Evolutionary conservation across 2,888 invertebrate species (phyloP), one percentile per base, ranked within the genome.

Genomic region (Acanthosepion esculentum): DNA sequence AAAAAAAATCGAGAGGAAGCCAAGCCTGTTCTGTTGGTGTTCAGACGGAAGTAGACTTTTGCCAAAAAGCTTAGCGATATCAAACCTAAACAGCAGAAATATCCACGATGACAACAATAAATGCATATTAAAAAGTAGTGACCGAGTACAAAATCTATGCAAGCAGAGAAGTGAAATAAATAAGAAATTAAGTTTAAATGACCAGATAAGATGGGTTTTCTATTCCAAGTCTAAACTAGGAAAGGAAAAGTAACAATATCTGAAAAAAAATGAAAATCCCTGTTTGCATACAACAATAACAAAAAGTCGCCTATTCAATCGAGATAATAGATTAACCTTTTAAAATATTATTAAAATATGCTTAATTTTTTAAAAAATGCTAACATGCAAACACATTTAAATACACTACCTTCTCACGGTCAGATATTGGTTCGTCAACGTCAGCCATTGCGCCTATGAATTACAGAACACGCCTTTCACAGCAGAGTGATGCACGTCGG

Each of bases 391-490:
- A 78, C 92, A 48, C 53, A 48, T 15, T 48, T 48, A 93, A 94
- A 78, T 59, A 33, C 94, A 93, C 95, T 96, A 97, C 97, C 96
- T 96, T 96, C 95, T 97, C 97, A 95, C 96, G 96, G 94, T 97
- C 97, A 91, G 96, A 96, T 94, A 97, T 96, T 94, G 96, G 96
- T 91, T 97, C 96, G 55, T 96, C 96, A 95, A 95, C 95, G 91
- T 96, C 96, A 95, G 96, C 96, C 97, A 97, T 97, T 95, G 96
- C 96, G 96, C 93, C 92, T 53, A 92, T 29, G 48, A 53, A 26
- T 92, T 92, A 50, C 92, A 53, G 92, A 92, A 92, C 92, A 92
- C 92, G 92, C 92, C 92, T 92, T 92, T 92, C 92, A 92, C 92
- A 10, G 48, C 29, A 92, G 92, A 92, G 29, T 92, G 48, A 41